phyloP scores from a whole-genome alignment of 2,888 invertebrate species.

The Drosophila anomalata region DNA sequence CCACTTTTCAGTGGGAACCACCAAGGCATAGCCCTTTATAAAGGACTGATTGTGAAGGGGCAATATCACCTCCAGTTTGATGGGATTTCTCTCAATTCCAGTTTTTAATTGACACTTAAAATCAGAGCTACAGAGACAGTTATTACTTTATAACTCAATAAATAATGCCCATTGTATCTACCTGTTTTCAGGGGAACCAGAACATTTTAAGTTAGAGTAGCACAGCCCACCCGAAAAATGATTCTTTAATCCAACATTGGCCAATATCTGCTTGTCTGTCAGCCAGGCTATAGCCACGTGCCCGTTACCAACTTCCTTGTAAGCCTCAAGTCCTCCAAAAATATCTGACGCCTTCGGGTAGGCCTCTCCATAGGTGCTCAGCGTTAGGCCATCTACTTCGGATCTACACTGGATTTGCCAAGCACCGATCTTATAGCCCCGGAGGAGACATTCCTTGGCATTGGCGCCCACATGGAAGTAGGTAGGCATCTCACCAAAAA shows the following conservation, averaged over 20 bases:
- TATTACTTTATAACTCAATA: too few relatives aligned
- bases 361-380: constrained; percentile 32
- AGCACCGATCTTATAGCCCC: constrained; percentile 7
- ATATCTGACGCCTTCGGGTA: constrained; percentile 8
- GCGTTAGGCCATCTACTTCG: neutral
- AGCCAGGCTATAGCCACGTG: constrained; percentile 39
- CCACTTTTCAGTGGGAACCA: constrained; percentile 30
- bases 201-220: constrained; percentile 16
- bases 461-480: constrained; percentile 16
- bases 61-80: constrained; percentile 45
- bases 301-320: constrained; percentile 12
- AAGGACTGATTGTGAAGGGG: constrained; percentile 43
- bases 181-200: constrained; percentile 6
- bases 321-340: constrained; percentile 45
- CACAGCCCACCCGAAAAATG: neutral
- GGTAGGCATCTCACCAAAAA: constrained; percentile 6
- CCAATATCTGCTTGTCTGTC: constrained; percentile 4
- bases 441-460: constrained; percentile 11
- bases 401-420: constrained; percentile 37
- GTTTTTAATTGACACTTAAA: constrained; percentile 14
- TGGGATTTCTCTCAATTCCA: constrained; percentile 40
- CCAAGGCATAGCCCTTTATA: constrained; percentile 37
- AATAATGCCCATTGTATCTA: neutral
- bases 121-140: neutral
- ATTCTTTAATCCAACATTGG: constrained; percentile 4